Evolutionary conservation across 2,113 vertebrate species (phyloP).

Genomic region (Prunella fulvescens): DNA sequence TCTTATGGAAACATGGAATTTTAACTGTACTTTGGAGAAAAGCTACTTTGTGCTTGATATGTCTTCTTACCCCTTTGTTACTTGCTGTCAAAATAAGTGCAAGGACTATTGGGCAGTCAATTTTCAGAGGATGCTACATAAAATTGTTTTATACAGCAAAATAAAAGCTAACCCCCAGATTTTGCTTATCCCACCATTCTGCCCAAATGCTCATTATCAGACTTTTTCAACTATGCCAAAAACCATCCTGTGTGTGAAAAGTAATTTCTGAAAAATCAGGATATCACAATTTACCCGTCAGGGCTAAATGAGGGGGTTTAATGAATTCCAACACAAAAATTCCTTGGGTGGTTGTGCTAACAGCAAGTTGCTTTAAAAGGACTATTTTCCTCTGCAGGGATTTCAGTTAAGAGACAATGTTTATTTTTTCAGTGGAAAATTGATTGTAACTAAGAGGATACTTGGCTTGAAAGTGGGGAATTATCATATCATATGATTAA

Average conservation of each 20-base stretch:
- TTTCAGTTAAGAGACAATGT: slow-evolving; percentile 79
- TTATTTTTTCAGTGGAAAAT: slow-evolving; percentile 84
- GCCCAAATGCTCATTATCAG: slow-evolving; percentile 16
- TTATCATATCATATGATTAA: slow-evolving; percentile 90
- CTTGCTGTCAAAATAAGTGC: not conserved
- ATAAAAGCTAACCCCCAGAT: not conserved
- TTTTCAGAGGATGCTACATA: not conserved
- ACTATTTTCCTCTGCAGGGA: slow-evolving; percentile 73
- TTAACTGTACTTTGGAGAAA: not conserved
- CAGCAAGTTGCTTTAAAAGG: slow-evolving; percentile 72
- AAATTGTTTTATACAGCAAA: not conserved
- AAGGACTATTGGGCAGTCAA: not conserved
- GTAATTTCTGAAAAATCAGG: slow-evolving; percentile 33
- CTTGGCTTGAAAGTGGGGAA: slow-evolving; percentile 83
- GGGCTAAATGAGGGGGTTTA: slow-evolving; percentile 68
- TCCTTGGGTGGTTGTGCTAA: slow-evolving; percentile 66
- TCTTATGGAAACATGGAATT: not conserved
- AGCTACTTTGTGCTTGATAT: not conserved
- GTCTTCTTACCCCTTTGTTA: not conserved
- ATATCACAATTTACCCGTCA: slow-evolving; percentile 60
- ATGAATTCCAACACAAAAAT: slow-evolving; percentile 75
- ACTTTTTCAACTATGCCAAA: slow-evolving; percentile 28
- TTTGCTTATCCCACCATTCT: slow-evolving; percentile 49
- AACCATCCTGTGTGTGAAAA: slow-evolving; percentile 21
- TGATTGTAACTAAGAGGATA: slow-evolving; percentile 95